Evolutionary conservation across 2,113 vertebrate species (phyloP), one percentile per base, ranked within the genome.

Genomic region (Alethe diademata): DNA sequence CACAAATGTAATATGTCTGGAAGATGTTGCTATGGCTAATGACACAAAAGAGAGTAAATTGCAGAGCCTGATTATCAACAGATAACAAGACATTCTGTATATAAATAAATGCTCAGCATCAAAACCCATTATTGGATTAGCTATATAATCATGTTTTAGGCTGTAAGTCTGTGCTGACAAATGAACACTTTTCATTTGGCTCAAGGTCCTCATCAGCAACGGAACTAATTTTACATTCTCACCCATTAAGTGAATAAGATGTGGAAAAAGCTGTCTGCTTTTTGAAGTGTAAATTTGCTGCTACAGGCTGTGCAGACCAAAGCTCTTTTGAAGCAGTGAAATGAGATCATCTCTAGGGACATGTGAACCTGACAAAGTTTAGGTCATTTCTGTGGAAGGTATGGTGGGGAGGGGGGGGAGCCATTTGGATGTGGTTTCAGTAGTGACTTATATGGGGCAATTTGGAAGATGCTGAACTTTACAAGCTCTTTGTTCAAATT

Each of bases 131-230:
- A 98, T 98, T 98, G 98, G 98, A 98, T 98, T 98, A 98, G 98
- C 98, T 98, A 97, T 98, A 98, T 98, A 98, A 98, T 98, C 98
- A 98, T 98, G 98, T 98, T 98, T 98, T 97, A 97, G 98, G 98
- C 98, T 97, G 97, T 98, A 98, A 98, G 98, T 98, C 97, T 98
- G 96, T 98, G 98, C 98, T 98, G 98, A 98, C 98, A 98, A 98
- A 98, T 98, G 98, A 98, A 98, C 98, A 98, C 98, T 98, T 98
- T 98, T 98, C 98, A 98, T 98, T 98, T 98, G 98, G 98, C 98
- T 98, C 97, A 98, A 98, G 98, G 98, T 98, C 98, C 98, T 98
- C 98, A 98, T 98, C 98, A 98, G 98, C 98, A 98, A 98, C 97
- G 97, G 98, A 98, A 98, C 98, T 98, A 98, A 98, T 98, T 98